Conservation (phyloP, 1,140 invertebrate species). For the Potamilus streckersoni region DNA sequence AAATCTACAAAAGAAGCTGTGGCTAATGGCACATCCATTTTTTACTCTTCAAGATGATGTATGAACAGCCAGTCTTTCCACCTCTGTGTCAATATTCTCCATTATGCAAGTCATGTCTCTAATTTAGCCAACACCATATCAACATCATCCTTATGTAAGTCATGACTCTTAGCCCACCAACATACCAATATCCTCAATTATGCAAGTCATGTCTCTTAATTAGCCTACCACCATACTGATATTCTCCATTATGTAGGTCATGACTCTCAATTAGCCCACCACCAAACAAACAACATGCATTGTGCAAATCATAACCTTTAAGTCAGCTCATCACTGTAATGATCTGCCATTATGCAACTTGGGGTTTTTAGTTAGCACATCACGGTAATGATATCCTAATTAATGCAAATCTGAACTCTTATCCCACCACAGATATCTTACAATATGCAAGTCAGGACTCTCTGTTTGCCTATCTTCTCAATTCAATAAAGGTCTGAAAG, state of each 20-base stretch:
- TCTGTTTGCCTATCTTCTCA: background rate
- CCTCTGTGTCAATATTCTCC: background rate
- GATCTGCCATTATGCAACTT: too few species aligned
- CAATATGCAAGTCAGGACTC: background rate
- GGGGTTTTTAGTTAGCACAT: too few species aligned
- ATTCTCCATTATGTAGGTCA: background rate
- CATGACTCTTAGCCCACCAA: too few species aligned
- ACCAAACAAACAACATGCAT: too few species aligned
- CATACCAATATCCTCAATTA: background rate
- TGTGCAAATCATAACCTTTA: too few species aligned
- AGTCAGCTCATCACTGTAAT: too few species aligned
- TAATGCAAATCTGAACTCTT: background rate
- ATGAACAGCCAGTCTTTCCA: background rate
- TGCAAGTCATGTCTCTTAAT: background rate
- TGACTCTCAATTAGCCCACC: background rate
- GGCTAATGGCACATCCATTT: too few species aligned
- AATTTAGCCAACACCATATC: too few species aligned
- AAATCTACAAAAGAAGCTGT: too few species aligned
- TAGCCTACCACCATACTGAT: background rate
- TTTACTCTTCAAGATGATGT: too few species aligned
- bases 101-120: too few species aligned
- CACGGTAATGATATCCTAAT: background rate
- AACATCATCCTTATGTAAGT: too few species aligned
- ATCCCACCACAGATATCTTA: background rate
- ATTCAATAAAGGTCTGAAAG: background rate